A percentile compares a stretch with the other conserved stretches of the same genome.
Conservation (phyloP, 2,888 invertebrate genomes). For the Latheticus oryzae region DNA sequence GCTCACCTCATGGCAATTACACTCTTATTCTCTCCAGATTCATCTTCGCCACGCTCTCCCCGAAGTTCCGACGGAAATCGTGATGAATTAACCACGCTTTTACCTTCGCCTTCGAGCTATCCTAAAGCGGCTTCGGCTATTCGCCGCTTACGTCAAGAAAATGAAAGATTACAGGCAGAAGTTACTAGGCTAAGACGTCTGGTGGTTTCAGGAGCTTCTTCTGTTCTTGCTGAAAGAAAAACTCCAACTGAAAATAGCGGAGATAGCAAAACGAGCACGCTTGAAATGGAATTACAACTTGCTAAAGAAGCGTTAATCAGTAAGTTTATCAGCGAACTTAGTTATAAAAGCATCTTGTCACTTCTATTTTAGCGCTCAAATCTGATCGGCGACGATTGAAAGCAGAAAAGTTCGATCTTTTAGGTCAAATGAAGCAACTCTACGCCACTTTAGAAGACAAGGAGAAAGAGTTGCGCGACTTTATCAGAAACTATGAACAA, state of each 20-base stretch:
- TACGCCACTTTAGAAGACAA: conserved; percentile 95
- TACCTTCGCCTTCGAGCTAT: conserved; percentile 59
- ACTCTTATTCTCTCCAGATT: conserved; percentile 50
- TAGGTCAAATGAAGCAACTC: conserved; percentile 94
- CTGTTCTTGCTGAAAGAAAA: conserved; percentile 69
- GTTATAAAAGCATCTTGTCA: no score
- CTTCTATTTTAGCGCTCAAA: conserved; percentile 75
- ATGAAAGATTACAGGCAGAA: conserved; percentile 81
- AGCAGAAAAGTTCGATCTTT: conserved; percentile 92
- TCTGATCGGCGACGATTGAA: conserved; percentile 91
- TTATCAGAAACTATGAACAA: conserved; percentile 94
- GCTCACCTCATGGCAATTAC: no score
- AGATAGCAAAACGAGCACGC: conserved; percentile 64
- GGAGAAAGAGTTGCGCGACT: conserved; percentile 92
- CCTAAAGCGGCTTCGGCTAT: conserved; percentile 68
- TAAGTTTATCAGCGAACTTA: conserved; percentile 59
- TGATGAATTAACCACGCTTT: conserved; percentile 56
- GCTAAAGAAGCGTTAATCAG: conserved; percentile 80
- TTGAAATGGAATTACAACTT: conserved; percentile 76
- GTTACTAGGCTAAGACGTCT: conserved; percentile 76
- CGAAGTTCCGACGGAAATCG: conserved; percentile 58
- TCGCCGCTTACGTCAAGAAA: conserved; percentile 77
- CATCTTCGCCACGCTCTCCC: conserved; percentile 61
- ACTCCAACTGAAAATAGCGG: conserved; percentile 62
- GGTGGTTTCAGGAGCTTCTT: conserved; percentile 74